Base-by-base conservation (phyloP, 1,140 invertebrate species). In the Carposina sasakii region DNA sequence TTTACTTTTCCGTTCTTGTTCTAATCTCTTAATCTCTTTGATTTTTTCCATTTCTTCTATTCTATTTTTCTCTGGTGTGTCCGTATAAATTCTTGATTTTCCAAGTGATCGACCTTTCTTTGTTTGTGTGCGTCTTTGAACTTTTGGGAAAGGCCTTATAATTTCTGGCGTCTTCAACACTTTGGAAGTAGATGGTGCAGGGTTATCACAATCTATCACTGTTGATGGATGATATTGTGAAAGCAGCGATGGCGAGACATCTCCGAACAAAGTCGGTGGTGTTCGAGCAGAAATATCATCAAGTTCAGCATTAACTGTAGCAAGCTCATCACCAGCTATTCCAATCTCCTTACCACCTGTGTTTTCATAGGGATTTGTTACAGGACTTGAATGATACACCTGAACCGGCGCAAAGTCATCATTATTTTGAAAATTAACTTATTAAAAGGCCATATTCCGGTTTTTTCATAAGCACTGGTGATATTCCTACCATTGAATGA, bases 391-490 rank as follows among this genome's bases (percentile, higher is more conserved):
- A n/a, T n/a, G n/a, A 28, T 28, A 45, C 31, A 46, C 17, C 13
- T 46, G 19, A 22, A 59, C 52, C 21, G 52, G 51, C 48, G 53
- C 58, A 48, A 67, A 72, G 33, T 72, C 60, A 20, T 70, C 61
- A 39, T 69, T 61, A n/a, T n/a, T 28, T 46, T 36, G 44, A 64
- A 73, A 41, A 40, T 51, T 28, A 68, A 39, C 52, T 60, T 55
- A 50, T 73, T 73, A 42, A 66, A 57, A 44, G 58, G 67, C 64
- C 61, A 68, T 45, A 70, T 66, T 34, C 67, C 64, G 37, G 68
- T 40, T 45, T 67, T 67, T 45, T 55, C 54, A 61, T 61, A 69
- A 46, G 54, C 52, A 54, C 57, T 47, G 23, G 39, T 53, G 28
- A 67, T 70, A 56, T 68, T 68, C 24, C 46, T 62, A 3, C 20